Evolutionary conservation across 2,113 vertebrate genomes (phyloP), one percentile per base, ranked within the genome.

Genomic region (Campylorhamphus procurvoides): DNA sequence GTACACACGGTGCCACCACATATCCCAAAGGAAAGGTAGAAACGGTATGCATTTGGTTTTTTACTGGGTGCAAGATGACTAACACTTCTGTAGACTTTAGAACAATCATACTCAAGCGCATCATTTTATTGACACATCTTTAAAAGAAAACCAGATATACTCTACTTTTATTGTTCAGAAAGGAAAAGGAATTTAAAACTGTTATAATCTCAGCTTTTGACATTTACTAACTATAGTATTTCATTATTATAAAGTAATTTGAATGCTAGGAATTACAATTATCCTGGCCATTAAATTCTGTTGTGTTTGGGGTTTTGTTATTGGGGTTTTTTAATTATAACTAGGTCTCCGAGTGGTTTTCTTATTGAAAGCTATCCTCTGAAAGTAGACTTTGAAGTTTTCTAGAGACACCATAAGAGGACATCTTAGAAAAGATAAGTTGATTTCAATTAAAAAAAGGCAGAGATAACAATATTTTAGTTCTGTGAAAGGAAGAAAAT

Each of bases 1-100:
- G 50, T 52, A 47, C 40, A 39, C 4, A 1, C 25, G 15, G 40
- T 15, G 69, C 6, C 35, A 25, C 42, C 62, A 1, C 0, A 9
- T 17, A 16, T 16, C 23, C 47, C 47, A 40, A 56, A 78, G 37
- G 56, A 68, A 53, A 72, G 2, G 5, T 5, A 22, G 10, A 3
- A 29, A 58, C 14, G 29, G 7, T 10, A 4, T 33, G 18, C n/a
- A 25, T 12, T 72, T 37, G 27, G 35, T 37, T 46, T 90, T 47
- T 82, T 5, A 46, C 12, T 58, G 8, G 20, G 8, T 59, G 18
- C 14, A 68, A 59, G 59, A 63, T 33, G 18, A 47, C 27, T 28
- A 47, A 29, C 23, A 80, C 1, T 13, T 53, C 19, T 25, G 13
- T 22, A 49, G 31, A 11, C 7, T 60, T 79, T 67, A 53, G 13